phyloP scores from a whole-genome alignment of 2,113 vertebrate genomes.

The Atherinomorus stipes region DNA sequence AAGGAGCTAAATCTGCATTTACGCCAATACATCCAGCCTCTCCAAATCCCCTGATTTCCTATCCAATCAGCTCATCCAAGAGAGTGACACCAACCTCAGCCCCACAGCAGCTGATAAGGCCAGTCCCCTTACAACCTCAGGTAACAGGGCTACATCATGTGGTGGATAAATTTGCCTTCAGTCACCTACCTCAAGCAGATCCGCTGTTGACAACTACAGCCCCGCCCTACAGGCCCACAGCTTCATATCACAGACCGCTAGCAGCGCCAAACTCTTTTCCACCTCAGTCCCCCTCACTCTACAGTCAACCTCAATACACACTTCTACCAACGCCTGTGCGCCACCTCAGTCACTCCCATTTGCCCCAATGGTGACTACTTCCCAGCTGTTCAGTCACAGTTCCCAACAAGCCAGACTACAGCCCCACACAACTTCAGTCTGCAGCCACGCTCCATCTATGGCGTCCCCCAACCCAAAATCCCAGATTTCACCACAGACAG shows the following conservation, averaged over 20 bases:
- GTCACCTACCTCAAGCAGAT: neutral
- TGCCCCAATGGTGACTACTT: neutral
- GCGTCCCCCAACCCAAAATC: conserved; percentile 6
- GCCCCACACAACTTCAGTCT: neutral
- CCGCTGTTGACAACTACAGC: neutral
- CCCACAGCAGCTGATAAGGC: no score
- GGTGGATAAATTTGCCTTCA: no score
- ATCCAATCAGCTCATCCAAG: no score
- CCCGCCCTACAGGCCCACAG: neutral
- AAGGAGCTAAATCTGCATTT: no score
- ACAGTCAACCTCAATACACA: neutral
- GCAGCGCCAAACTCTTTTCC: neutral
- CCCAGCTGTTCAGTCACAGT: neutral
- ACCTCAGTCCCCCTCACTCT: neutral
- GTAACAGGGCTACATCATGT: no score
- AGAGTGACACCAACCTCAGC: no score
- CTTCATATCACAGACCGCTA: neutral
- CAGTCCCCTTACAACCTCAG: no score
- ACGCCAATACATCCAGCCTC: no score
- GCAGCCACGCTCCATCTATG: neutral
- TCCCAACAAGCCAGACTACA: neutral
- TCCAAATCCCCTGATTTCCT: neutral
- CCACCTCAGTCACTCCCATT: no score
- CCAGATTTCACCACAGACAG: conserved; percentile 14
- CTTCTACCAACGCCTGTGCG: no score